Percentiles rank a stretch among this genome's conserved stretches.
Evolutionary conservation across 1,140 invertebrate species (phyloP).

Genomic region (Atta colombica): DNA sequence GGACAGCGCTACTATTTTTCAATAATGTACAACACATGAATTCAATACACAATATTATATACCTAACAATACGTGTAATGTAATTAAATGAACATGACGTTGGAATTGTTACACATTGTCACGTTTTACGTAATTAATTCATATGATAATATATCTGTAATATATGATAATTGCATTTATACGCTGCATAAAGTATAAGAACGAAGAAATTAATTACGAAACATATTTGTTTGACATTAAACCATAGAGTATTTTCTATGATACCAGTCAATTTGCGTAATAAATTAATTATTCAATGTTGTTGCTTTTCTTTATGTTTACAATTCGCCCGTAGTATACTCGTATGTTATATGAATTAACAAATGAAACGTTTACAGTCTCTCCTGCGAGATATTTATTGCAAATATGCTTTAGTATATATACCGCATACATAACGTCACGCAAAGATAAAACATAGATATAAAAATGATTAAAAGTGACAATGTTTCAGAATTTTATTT

Average conservation of each 20-base stretch:
- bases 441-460: not conserved
- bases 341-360: not conserved
- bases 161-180: conserved; percentile 20
- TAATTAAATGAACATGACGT: not conserved
- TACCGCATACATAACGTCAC: too few species aligned
- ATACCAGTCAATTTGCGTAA: conserved; percentile 16
- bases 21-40: not conserved
- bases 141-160: conserved; percentile 32
- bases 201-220: conserved; percentile 48
- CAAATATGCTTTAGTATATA: not conserved
- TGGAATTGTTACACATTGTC: not conserved
- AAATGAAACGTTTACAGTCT: not conserved
- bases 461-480: not conserved
- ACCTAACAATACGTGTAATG: not conserved
- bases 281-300: conserved; percentile 26
- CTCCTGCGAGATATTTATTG: not conserved
- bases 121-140: conserved; percentile 41
- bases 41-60: not conserved
- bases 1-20: not conserved
- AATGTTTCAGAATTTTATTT: conserved; percentile 29
- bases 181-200: not conserved
- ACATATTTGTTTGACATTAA: conserved; percentile 12
- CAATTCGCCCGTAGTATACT: not conserved
- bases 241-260: conserved; percentile 21
- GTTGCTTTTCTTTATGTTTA: conserved; percentile 15